Conservation (phyloP, 2,113 vertebrate species). For the Bostrychus sinensis region DNA sequence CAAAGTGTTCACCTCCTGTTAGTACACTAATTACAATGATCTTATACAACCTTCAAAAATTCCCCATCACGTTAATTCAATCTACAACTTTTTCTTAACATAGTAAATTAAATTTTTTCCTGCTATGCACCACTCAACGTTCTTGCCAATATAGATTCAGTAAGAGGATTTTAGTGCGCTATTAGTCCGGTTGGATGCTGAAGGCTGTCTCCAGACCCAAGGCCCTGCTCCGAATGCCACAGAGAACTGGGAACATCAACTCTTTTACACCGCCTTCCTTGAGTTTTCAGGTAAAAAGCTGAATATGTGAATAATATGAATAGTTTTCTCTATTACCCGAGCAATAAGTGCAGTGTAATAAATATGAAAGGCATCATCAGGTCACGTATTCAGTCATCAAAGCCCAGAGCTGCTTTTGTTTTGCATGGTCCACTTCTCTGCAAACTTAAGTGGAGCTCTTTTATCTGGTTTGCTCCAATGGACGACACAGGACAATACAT, state of each 20-base stretch:
- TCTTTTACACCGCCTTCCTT: conserved; percentile 7
- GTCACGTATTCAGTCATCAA: conserved; percentile 13
- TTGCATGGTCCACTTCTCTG: conserved; percentile 5
- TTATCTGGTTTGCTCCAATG: conserved; percentile 2
- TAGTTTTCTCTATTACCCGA: conserved; percentile 6
- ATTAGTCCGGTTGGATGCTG: conserved; percentile 2
- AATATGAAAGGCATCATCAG: conserved; percentile 5
- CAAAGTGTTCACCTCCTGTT: not conserved
- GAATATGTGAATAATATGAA: conserved; percentile 14
- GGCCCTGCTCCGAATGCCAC: conserved; percentile 1
- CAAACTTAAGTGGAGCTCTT: conserved; percentile 8
- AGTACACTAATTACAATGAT: not conserved
- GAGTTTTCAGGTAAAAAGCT: conserved; percentile 5
- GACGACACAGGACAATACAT: conserved; percentile 9
- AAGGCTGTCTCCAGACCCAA: conserved; percentile 10
- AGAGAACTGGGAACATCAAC: not conserved
- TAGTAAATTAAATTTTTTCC: not conserved
- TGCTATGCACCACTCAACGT: not conserved
- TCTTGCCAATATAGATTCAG: not conserved
- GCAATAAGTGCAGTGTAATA: conserved; percentile 10
- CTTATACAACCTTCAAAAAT: too few species aligned
- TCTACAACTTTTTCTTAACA: not conserved
- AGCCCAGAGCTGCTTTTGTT: conserved; percentile 6
- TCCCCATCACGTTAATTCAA: too few species aligned
- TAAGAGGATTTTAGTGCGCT: conserved; percentile 1